Evolutionary conservation across 1,140 invertebrate species (phyloP).

Genomic region (Pemphigus obesinymphae): DNA sequence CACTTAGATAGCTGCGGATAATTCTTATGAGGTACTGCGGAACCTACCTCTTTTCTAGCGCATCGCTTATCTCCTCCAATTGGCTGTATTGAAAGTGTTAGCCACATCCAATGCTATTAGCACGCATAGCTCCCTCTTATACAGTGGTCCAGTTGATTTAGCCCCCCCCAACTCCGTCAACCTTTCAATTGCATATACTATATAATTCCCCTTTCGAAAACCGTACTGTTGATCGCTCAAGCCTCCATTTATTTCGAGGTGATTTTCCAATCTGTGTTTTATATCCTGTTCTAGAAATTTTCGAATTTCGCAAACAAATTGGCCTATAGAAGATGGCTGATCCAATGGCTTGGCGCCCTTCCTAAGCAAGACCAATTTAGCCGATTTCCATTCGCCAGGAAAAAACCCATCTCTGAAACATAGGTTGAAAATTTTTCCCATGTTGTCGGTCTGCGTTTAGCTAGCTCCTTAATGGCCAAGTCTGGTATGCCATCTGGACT

Average conservation of each 20-base stretch:
- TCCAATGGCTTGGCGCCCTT: neutral
- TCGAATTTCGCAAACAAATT: neutral
- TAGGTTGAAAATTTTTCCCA: neutral
- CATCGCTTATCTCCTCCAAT: neutral
- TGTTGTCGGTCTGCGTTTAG: neutral
- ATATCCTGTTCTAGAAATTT: neutral
- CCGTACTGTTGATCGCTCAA: neutral
- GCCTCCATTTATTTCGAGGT: neutral
- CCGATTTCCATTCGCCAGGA: neutral
- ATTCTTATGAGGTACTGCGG: neutral
- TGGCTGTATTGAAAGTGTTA: conserved; percentile 18
- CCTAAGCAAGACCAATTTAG: neutral
- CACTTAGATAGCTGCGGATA: neutral
- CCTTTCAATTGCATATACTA: neutral
- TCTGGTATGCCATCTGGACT: neutral
- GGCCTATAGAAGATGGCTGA: neutral
- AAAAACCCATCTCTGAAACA: neutral
- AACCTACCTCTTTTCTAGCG: neutral
- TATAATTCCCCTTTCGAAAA: neutral
- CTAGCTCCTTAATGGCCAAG: neutral
- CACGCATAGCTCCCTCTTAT: neutral
- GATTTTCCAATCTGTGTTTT: neutral
- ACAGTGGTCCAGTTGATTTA: neutral
- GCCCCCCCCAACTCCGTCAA: neutral
- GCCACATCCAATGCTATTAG: neutral